A percentile compares a stretch with the other conserved stretches of the same genome.
Conservation (phyloP, 2,797 vertebrate species). For the Oryzias dopingdopingensis region DNA sequence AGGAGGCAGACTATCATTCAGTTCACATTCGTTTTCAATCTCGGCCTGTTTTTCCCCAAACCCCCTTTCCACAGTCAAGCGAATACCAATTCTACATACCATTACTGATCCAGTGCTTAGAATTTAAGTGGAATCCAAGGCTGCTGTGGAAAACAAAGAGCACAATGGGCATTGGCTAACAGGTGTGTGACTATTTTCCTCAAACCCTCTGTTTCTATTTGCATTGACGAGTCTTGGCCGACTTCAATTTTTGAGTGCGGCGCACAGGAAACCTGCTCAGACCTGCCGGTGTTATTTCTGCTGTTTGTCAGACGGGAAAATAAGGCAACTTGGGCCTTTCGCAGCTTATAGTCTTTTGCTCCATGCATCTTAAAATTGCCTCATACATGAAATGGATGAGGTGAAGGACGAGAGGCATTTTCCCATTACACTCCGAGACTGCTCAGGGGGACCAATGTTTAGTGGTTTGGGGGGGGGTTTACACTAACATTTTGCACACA, state of each 20-base stretch:
- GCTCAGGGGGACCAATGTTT: conserved; percentile 26
- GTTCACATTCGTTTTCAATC: conserved; percentile 75
- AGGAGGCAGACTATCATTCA: conserved; percentile 66
- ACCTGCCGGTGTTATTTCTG: conserved; percentile 3
- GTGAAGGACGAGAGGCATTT: conserved; percentile 32
- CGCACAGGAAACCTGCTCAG: conserved; percentile 10
- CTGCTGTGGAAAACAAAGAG: conserved; percentile 56
- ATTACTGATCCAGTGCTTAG: conserved; percentile 64
- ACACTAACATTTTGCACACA: conserved; percentile 11
- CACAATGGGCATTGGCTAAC: conserved; percentile 31
- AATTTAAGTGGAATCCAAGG: conserved; percentile 64
- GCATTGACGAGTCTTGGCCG: conserved; percentile 22
- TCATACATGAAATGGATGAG: conserved; percentile 28
- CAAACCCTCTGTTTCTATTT: conserved; percentile 39
- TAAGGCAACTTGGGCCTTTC: conserved; percentile 24
- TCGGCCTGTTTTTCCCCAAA: conserved; percentile 64
- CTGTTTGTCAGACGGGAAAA: conserved; percentile 26
- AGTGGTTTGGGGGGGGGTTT: conserved; percentile 21
- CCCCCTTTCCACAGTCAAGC: conserved; percentile 49
- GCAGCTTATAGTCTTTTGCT: conserved; percentile 11
- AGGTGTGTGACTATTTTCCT: conserved; percentile 54
- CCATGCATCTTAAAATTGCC: conserved; percentile 2
- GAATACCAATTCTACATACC: conserved; percentile 70
- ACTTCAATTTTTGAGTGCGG: conserved; percentile 36
- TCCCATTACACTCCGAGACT: conserved; percentile 11